phyloP scores from a whole-genome alignment of 2,797 vertebrate species.

The Eurystomus glaucurus region DNA sequence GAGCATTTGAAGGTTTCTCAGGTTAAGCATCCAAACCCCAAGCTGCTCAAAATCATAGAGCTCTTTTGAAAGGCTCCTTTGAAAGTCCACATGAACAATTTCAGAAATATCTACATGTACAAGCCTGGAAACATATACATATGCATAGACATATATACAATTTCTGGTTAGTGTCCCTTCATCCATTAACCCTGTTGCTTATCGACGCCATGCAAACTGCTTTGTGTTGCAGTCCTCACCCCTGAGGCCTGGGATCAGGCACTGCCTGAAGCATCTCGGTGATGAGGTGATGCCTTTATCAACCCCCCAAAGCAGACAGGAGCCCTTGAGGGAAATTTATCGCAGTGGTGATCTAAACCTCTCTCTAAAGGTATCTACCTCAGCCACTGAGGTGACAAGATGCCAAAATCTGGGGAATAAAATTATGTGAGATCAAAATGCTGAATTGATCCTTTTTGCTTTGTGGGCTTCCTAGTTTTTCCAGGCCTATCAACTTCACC shows the following conservation, averaged over 20 bases:
- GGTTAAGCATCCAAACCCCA: neutral
- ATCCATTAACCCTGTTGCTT: neutral
- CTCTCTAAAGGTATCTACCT: neutral
- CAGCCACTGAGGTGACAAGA: neutral
- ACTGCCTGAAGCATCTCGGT: fast-evolving
- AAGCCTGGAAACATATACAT: neutral
- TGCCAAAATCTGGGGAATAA: neutral
- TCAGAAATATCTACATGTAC: neutral
- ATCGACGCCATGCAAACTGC: neutral
- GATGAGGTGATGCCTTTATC: neutral
- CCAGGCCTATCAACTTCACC: neutral
- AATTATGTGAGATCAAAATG: neutral
- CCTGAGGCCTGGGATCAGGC: neutral
- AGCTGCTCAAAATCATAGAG: neutral
- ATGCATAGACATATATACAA: neutral
- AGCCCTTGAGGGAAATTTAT: neutral
- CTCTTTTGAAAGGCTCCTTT: neutral
- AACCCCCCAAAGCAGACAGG: neutral
- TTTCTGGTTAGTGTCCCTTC: neutral
- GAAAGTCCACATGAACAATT: neutral
- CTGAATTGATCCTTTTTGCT: neutral
- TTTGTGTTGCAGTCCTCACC: neutral
- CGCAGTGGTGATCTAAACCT: neutral
- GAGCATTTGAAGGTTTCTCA: neutral
- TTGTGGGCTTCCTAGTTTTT: neutral